phyloP scores from a whole-genome alignment of 2,113 vertebrate genomes.

The Sebastes schlegelii region DNA sequence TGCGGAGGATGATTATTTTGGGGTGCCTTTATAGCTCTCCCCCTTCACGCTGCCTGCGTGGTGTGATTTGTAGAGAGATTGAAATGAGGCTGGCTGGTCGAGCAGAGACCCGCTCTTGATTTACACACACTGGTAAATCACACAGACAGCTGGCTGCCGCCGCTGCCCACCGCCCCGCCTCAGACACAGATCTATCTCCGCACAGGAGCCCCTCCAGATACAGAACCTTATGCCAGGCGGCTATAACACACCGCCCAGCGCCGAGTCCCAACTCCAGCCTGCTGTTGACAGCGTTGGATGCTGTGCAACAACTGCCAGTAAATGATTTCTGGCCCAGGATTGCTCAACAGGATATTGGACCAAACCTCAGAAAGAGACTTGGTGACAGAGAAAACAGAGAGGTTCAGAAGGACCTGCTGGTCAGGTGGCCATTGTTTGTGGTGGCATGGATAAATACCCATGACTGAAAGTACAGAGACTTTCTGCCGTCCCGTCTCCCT shows the following conservation, averaged over 20 bases:
- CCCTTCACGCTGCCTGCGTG: conserved; percentile 55
- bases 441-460: conserved; percentile 48
- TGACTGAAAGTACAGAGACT: conserved; percentile 56
- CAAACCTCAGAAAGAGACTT: conserved; percentile 29
- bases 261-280: conserved; percentile 31
- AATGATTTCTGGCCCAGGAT: conserved; percentile 56
- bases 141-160: conserved; percentile 75
- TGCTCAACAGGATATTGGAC: conserved; percentile 29
- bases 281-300: conserved; percentile 53
- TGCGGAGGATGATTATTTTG: conserved; percentile 78
- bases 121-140: conserved; percentile 83
- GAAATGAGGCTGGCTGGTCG: conserved; percentile 80
- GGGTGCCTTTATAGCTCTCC: conserved; percentile 71
- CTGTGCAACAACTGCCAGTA: conserved; percentile 44
- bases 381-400: conserved; percentile 40
- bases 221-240: conserved; percentile 55
- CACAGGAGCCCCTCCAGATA: conserved; percentile 63
- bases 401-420: conserved; percentile 45
- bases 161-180: conserved; percentile 58
- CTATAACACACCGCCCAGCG: conserved; percentile 44
- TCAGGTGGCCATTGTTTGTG: conserved; percentile 61
- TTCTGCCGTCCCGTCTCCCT: conserved; percentile 16
- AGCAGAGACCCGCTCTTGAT: conserved; percentile 74
- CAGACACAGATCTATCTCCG: conserved; percentile 70
- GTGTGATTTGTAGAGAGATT: conserved; percentile 83